Evolutionary conservation across 64 coral and sea anemone species (phyloP).

Genomic region (Stylophora pistillata): DNA sequence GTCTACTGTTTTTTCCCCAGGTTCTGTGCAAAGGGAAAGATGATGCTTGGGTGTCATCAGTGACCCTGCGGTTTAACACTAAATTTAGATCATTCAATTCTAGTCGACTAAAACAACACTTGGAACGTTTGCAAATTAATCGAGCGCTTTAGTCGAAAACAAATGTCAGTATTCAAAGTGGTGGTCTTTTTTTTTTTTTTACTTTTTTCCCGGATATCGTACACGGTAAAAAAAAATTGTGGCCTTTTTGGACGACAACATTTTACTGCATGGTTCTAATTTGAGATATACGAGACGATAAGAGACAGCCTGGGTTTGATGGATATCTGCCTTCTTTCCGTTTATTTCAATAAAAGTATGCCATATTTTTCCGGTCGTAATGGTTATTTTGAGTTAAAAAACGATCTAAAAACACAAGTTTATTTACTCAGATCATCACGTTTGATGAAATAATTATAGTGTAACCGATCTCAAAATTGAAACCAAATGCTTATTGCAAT

Average conservation of each 20-base stretch:
- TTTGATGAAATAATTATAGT: background rate
- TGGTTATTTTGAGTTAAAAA: background rate
- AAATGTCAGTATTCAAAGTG: background rate
- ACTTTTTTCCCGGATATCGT: background rate
- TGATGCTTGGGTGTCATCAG: background rate
- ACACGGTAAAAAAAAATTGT: too few species aligned
- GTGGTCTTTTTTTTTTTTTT: background rate
- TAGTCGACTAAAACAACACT: background rate
- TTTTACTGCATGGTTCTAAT: constrained; percentile 13
- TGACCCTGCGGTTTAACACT: background rate
- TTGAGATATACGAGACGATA: background rate
- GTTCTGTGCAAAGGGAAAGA: background rate
- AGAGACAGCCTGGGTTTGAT: background rate
- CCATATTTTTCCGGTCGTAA: background rate
- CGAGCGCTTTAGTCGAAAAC: too few species aligned
- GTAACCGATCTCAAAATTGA: background rate
- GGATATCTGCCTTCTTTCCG: background rate
- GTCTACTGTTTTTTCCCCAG: background rate
- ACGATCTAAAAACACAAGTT: background rate
- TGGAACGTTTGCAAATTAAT: background rate
- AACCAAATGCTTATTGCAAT: background rate
- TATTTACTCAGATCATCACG: background rate
- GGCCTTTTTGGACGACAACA: background rate
- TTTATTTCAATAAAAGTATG: background rate
- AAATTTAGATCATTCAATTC: background rate